Percentiles rank a stretch among this genome's conserved stretches.
Evolutionary conservation across 2,888 invertebrate species (phyloP).

Genomic region (Chrysodeixis includens): DNA sequence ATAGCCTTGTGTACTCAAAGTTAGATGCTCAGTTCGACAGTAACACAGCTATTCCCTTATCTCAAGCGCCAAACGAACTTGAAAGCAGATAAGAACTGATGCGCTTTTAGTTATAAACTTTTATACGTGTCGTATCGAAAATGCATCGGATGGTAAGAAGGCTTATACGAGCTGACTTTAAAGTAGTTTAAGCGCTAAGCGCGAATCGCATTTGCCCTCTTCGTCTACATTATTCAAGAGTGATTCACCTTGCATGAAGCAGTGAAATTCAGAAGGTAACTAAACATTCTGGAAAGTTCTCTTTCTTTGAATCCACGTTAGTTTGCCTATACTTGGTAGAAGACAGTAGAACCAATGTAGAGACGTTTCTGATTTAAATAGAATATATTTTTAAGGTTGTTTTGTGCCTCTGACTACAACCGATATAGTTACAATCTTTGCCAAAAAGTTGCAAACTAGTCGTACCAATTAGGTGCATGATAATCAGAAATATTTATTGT

Average conservation of each 20-base stretch:
- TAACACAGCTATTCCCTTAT: slow-evolving; percentile 47
- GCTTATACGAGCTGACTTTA: slow-evolving; percentile 80
- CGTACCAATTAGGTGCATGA: too few relatives aligned
- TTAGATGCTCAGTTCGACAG: slow-evolving; percentile 22
- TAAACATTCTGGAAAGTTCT: slow-evolving; percentile 41
- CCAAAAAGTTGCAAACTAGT: too few relatives aligned
- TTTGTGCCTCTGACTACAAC: too few relatives aligned
- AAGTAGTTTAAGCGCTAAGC: slow-evolving; percentile 78
- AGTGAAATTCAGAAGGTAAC: slow-evolving; percentile 44
- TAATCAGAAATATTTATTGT: too few relatives aligned
- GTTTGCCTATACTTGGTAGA: background rate
- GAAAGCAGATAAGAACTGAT: slow-evolving; percentile 58
- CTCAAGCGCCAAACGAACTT: slow-evolving; percentile 52
- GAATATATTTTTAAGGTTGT: too few relatives aligned
- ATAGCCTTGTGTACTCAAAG: slow-evolving; percentile 26
- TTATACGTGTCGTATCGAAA: slow-evolving; percentile 76
- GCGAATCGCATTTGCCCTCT: slow-evolving; percentile 69
- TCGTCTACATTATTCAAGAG: slow-evolving; percentile 70
- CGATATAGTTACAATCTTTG: too few relatives aligned
- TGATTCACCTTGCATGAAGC: slow-evolving; percentile 50
- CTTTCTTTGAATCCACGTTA: background rate
- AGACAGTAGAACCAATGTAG: background rate
- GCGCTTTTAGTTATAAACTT: slow-evolving; percentile 73
- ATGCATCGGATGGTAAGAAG: slow-evolving; percentile 79
- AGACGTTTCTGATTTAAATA: background rate